Base-by-base conservation (phyloP, 2,113 vertebrate species). In the Dunckerocampus dactyliophorus region DNA sequence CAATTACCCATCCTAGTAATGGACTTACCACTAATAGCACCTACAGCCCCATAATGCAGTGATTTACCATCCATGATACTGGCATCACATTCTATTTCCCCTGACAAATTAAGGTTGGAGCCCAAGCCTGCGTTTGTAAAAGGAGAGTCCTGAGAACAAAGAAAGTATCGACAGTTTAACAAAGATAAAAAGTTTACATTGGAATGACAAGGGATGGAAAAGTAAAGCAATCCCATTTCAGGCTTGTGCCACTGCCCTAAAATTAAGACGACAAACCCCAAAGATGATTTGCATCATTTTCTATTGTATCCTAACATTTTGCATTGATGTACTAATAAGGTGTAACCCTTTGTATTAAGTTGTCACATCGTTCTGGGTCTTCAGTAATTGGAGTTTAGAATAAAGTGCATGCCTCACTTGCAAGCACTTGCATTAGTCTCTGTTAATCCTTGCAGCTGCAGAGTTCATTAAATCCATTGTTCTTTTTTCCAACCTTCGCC, bases 31-130 rank as follows among this genome's bases (percentile, higher is more conserved):
- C 94, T 95, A 68, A 99, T 85, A 31, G 97, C 93, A 71, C 97
- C 96, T 58, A 99, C 96, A 43, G 97, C 95, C 85, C 96, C 97
- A 80, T 94, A 99, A 86, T 95, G 94, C 72, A 98, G 80, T 2
- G 96, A 95, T 75, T 97, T 98, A 68, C 97, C 97, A 87, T 99
- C 97, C 97, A 99, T 99, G 83, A 98, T 97, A 83, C 97, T 98
- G 74, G 97, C 97, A 75, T 99, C 97, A 82, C 96, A 99, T 82
- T 99, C 97, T 76, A 98, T 96, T 85, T 99, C 93, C 66, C 97
- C 97, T 46, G 94, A 90, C 74, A 99, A 91, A 88, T 99, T 99
- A 61, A 99, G 89, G 88, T 99, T 99, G 75, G 97, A 99, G 45
- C 97, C 97, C 89, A 94, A 92, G 83, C 96, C 97, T 49, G 97